Conservation (phyloP, 2,888 invertebrate genomes). For the Pristionchus entomophagus region DNA sequence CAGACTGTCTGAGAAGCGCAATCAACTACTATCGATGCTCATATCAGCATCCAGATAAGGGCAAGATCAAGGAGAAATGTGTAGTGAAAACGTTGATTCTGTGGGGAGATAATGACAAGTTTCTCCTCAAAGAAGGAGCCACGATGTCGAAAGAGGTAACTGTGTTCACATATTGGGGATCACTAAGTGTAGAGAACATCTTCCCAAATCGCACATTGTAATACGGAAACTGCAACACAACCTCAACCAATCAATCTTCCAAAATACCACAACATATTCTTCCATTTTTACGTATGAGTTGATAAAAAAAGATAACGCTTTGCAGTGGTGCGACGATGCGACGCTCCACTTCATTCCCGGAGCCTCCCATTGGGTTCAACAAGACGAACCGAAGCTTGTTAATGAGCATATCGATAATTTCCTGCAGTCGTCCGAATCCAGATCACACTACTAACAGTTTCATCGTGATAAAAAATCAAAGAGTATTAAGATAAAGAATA, state of each 20-base stretch:
- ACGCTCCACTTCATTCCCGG: slow-evolving; percentile 82
- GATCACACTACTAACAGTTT: too few species aligned
- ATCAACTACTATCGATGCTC: slow-evolving; percentile 83
- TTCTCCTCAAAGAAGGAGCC: slow-evolving; percentile 81
- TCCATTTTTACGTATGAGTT: too few species aligned
- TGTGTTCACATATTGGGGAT: background rate
- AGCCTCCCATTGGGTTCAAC: slow-evolving; percentile 85
- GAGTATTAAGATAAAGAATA: too few species aligned
- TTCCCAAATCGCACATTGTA: too few species aligned
- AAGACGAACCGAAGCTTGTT: slow-evolving; percentile 81
- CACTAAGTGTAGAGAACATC: too few species aligned
- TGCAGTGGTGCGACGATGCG: slow-evolving; percentile 74
- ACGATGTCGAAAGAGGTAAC: slow-evolving; percentile 82
- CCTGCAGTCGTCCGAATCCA: too few species aligned
- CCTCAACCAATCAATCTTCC: too few species aligned
- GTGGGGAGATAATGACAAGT: slow-evolving; percentile 81
- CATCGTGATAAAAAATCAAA: too few species aligned
- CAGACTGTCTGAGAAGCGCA: slow-evolving; percentile 84
- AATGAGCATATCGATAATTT: slow-evolving; percentile 11
- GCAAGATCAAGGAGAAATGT: slow-evolving; percentile 2
- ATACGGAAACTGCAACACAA: too few species aligned
- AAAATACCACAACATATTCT: too few species aligned
- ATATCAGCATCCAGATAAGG: slow-evolving; percentile 75
- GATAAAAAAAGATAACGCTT: too few species aligned
- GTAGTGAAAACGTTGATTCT: slow-evolving; percentile 70